These are phyloP conservation scores for Zaprionus ornatus DNA, from an alignment of 1,140 invertebrate species.

Conservation along the genomic window DNA sequence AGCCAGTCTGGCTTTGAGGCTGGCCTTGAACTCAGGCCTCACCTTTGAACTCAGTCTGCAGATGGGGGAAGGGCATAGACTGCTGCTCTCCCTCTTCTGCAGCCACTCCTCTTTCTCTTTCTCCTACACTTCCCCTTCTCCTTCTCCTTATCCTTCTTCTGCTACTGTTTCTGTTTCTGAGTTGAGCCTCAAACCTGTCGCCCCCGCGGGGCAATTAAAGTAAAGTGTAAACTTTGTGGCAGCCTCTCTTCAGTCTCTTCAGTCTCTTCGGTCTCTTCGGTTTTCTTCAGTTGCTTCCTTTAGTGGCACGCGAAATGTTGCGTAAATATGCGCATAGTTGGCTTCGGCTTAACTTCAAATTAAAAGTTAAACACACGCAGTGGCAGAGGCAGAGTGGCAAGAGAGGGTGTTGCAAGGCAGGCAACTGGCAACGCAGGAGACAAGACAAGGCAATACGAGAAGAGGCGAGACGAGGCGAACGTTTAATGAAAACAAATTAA, in stretches of 20 bases:
- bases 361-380: constrained; percentile 71
- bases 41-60: constrained; percentile 59
- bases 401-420: neutral
- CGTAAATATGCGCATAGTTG: constrained; percentile 15
- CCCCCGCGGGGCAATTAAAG: constrained; percentile 41
- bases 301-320: neutral
- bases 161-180: constrained; percentile 15
- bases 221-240: constrained; percentile 17
- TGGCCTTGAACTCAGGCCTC: constrained; percentile 59
- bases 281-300: neutral
- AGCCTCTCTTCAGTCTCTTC: neutral
- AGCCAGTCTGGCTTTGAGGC: constrained; percentile 12
- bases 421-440: neutral
- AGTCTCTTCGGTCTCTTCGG: neutral
- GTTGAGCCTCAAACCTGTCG: constrained; percentile 17
- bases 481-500: constrained; percentile 81
- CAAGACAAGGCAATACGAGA: constrained; percentile 10
- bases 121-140: neutral
- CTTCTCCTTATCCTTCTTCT: neutral
- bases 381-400: neutral
- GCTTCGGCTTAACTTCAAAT: constrained; percentile 52
- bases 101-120: neutral
- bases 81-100: too few relatives aligned
- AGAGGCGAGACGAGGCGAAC: constrained; percentile 10
- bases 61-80: neutral